Evolutionary conservation across 2,797 vertebrate genomes (phyloP).

Genomic region (Aulostomus chinensis): DNA sequence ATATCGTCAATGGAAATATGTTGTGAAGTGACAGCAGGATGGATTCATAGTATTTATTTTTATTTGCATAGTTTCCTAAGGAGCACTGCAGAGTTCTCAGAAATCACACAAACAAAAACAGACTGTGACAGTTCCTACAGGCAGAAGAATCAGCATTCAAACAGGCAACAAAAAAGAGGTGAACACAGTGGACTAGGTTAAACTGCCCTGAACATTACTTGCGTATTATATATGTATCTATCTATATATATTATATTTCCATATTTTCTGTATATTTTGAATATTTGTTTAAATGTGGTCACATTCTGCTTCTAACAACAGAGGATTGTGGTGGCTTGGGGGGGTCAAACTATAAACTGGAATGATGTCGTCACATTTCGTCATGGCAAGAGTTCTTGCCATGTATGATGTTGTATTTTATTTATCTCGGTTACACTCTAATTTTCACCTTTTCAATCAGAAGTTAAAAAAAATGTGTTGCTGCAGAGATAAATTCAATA

Average conservation of each 20-base stretch:
- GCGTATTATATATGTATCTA: constrained; percentile 80
- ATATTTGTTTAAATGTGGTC: constrained; percentile 85
- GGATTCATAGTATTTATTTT: constrained; percentile 78
- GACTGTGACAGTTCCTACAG: constrained; percentile 38
- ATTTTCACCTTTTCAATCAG: constrained; percentile 71
- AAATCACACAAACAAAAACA: constrained; percentile 40
- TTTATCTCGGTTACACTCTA: constrained; percentile 67
- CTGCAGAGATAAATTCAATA: constrained; percentile 68
- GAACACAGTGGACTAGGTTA: constrained; percentile 65
- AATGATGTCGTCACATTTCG: constrained; percentile 76
- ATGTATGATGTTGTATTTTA: constrained; percentile 72
- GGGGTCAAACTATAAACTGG: constrained; percentile 50
- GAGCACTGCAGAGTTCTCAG: constrained; percentile 62
- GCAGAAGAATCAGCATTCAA: constrained; percentile 59
- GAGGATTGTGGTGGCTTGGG: constrained; percentile 54
- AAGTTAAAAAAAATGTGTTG: constrained; percentile 51
- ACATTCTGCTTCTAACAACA: constrained; percentile 66
- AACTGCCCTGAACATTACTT: constrained; percentile 80
- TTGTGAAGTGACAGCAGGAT: constrained; percentile 63
- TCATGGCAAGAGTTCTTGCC: constrained; percentile 71
- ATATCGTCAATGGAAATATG: constrained; percentile 59
- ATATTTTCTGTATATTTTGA: constrained; percentile 88
- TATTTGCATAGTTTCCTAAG: constrained; percentile 72
- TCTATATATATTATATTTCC: constrained; percentile 83
- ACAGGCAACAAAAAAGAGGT: constrained; percentile 41